Conservation (phyloP, 1,140 invertebrate genomes). For the Apis cerana region DNA sequence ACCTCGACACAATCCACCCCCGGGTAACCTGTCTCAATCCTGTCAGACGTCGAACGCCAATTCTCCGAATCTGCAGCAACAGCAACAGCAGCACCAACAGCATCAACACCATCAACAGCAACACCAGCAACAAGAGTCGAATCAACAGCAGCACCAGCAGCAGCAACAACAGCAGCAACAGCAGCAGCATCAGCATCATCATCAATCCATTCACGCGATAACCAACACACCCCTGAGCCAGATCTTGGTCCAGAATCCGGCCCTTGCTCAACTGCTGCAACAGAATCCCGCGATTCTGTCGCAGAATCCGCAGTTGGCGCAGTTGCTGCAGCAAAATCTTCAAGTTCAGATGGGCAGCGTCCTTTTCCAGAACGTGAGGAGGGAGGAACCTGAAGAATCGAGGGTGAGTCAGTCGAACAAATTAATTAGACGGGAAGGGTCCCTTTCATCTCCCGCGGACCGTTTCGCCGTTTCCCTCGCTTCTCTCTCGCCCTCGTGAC, state of each 20-base stretch:
- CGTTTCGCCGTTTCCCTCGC: neutral
- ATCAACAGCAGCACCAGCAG: slow-evolving; percentile 45
- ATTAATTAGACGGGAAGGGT: slow-evolving; percentile 43
- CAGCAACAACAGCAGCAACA: slow-evolving; percentile 13
- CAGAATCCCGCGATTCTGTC: slow-evolving; percentile 76
- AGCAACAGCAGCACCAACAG: slow-evolving; percentile 49
- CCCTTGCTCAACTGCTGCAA: slow-evolving; percentile 76
- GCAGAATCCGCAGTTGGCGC: slow-evolving; percentile 77
- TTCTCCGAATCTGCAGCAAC: slow-evolving; percentile 59
- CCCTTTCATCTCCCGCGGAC: slow-evolving; percentile 28
- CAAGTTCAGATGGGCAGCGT: slow-evolving; percentile 78
- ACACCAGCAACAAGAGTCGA: slow-evolving; percentile 41
- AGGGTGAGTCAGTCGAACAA: slow-evolving; percentile 70
- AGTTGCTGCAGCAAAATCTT: slow-evolving; percentile 78
- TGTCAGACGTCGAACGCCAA: slow-evolving; percentile 70
- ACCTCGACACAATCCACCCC: slow-evolving; percentile 72
- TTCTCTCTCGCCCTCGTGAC: slow-evolving; percentile 16
- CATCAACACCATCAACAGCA: slow-evolving; percentile 45
- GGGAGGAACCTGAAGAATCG: slow-evolving; percentile 75
- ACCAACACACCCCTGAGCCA: slow-evolving; percentile 74
- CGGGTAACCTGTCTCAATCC: slow-evolving; percentile 71
- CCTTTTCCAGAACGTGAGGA: slow-evolving; percentile 69
- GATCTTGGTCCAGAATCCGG: slow-evolving; percentile 77
- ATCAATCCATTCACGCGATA: slow-evolving; percentile 61
- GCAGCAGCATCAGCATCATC: slow-evolving; percentile 32